Base-by-base conservation (phyloP, 2,113 vertebrate species). In the Mormoops blainvillei region DNA sequence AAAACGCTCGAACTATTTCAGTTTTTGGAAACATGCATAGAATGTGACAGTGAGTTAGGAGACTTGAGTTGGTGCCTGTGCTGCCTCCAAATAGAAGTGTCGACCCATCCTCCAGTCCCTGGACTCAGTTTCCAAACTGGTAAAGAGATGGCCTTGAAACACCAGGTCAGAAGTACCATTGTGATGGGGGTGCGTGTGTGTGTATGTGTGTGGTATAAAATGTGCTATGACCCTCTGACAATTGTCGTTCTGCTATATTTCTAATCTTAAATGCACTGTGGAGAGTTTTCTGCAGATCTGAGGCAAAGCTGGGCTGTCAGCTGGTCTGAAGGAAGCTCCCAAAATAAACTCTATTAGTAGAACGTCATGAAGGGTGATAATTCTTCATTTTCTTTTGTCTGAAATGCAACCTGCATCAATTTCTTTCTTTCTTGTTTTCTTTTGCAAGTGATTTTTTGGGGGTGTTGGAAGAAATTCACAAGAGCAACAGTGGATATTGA, bases 1-100 rank as follows among this genome's bases (percentile, higher is more conserved):
- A 22, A 15, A 26, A 74, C 1, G 11, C 8, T 5, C 4, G 15
- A 1, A 7, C 5, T 7, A 2, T 15, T 3, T 11, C 1, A 0
- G 19, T 31, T 78, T 50, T 74, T 26, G 73, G 68, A 58, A 9
- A 50, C 11, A 28, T 3, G 3, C 33, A 1, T 11, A 15, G 13
- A 14, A 7, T 1, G 14, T 16, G 50, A 14, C 24, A 7, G 3
- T 4, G 5, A 2, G 22, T 11, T 1, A 9, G 26, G n/a, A 13
- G 20, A 7, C 43, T 14, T 8, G 12, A 13, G 20, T 16, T 5
- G 7, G 41, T 3, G 26, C 43, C 22, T 7, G 5, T 13, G 48
- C 24, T 56, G 67, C 50, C 13, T 48, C 56, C 19, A 2, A 22
- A 13, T 0, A 36, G 11, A 3, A 1, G 1, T 3, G 4, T 5